These are phyloP conservation scores for Pipistrellus pipistrellus DNA, from an alignment of 2,797 vertebrate species.

Conservation along the genomic window DNA sequence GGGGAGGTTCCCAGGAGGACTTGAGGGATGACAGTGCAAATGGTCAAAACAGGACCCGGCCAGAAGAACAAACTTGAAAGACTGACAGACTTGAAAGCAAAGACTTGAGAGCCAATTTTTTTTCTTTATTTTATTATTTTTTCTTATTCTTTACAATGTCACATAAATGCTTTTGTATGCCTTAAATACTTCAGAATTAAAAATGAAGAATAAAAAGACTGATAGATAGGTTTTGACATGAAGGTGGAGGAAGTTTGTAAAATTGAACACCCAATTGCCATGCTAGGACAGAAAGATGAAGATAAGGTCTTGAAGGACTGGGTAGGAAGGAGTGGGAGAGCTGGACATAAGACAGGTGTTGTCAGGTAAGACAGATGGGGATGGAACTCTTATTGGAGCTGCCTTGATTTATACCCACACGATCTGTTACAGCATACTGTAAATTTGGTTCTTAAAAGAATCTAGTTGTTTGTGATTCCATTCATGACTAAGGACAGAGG, in stretches of 20 bases:
- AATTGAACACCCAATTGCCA: background rate
- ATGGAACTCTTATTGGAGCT: background rate
- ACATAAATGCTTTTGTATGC: background rate
- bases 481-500: background rate
- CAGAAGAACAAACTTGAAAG: background rate
- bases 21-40: background rate
- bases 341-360: background rate
- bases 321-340: background rate
- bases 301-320: background rate
- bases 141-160: background rate
- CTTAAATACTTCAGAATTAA: constrained; percentile 25
- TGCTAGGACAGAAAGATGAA: background rate
- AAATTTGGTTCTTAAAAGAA: background rate
- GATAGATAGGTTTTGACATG: background rate
- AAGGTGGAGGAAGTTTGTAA: background rate
- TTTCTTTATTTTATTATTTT: background rate
- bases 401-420: background rate
- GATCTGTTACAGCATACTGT: background rate
- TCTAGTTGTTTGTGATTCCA: background rate
- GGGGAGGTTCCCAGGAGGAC: accelerated
- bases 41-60: background rate
- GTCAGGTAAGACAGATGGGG: background rate
- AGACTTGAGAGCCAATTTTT: background rate
- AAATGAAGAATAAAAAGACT: background rate
- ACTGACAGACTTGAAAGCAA: background rate